A percentile compares a stretch with the other conserved stretches of the same genome.
Evolutionary conservation across 1,140 invertebrate species (phyloP).

Genomic region (Homalodisca vitripennis): DNA sequence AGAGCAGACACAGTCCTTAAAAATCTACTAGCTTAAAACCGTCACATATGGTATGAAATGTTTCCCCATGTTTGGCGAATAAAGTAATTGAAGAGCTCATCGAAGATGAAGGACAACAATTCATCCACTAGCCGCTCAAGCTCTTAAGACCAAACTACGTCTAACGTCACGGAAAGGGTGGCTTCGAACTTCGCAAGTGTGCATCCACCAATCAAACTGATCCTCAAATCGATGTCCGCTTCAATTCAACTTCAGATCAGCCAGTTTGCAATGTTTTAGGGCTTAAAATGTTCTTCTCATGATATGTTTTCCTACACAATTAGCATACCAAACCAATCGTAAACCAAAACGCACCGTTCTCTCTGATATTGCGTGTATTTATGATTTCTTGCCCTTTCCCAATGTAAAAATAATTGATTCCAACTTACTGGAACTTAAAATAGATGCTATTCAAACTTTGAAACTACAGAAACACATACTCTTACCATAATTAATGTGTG

Average conservation of each 20-base stretch:
- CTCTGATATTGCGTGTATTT: background rate
- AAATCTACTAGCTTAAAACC: background rate
- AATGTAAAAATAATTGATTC: too few relatives aligned
- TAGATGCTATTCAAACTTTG: too few relatives aligned
- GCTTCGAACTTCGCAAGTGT: slow-evolving; percentile 1
- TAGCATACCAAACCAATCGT: background rate
- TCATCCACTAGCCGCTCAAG: background rate
- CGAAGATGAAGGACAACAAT: background rate
- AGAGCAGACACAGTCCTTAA: background rate
- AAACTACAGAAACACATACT: too few relatives aligned
- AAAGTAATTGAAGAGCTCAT: background rate
- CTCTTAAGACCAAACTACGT: background rate
- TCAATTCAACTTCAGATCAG: background rate
- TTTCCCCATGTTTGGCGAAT: background rate
- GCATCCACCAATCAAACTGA: background rate
- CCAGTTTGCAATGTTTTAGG: background rate
- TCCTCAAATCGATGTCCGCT: background rate
- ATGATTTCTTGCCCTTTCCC: too few relatives aligned
- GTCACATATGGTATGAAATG: background rate
- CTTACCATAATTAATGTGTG: too few relatives aligned
- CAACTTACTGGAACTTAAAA: too few relatives aligned
- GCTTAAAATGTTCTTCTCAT: background rate
- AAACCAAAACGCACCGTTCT: background rate
- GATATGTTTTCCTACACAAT: background rate
- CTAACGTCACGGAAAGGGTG: background rate